phyloP scores from a whole-genome alignment of 1,140 invertebrate genomes.

The Hormaphis cornu region DNA sequence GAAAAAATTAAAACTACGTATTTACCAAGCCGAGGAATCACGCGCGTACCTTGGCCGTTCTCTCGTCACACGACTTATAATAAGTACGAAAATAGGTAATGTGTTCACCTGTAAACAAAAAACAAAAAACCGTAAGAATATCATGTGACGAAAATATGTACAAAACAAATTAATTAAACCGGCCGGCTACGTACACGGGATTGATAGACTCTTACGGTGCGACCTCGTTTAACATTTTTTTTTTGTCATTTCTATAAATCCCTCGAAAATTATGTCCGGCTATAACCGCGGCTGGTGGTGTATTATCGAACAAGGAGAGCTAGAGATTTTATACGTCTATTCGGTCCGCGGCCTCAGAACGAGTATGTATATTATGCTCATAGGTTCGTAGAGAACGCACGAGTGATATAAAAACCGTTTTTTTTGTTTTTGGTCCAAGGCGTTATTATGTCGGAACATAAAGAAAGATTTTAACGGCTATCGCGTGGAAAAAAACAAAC shows the following conservation, averaged over 20 bases:
- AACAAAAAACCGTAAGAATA: not conserved
- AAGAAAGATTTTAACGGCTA: not conserved
- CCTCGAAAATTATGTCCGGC: not conserved
- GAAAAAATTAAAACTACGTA: not conserved
- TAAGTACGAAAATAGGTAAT: not conserved
- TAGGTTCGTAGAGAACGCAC: no score
- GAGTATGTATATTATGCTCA: not conserved
- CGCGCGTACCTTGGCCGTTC: not conserved
- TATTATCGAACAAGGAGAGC: no score
- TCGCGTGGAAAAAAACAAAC: not conserved
- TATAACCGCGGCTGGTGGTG: no score
- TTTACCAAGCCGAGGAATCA: constrained; percentile 4
- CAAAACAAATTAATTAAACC: no score
- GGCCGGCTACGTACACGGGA: no score
- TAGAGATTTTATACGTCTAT: not conserved
- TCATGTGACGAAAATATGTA: no score
- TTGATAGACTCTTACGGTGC: no score
- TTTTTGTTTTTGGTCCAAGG: not conserved
- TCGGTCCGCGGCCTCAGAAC: not conserved
- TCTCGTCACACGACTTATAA: not conserved
- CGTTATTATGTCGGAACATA: not conserved
- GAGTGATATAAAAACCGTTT: not conserved
- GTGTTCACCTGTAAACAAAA: constrained; percentile 20
- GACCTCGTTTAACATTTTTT: not conserved
- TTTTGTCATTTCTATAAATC: not conserved